Percentiles rank a stretch among this genome's conserved stretches.
These are phyloP conservation scores for Drosophila barbarae DNA, from an alignment of 2,888 invertebrate species.

Conservation along the genomic window DNA sequence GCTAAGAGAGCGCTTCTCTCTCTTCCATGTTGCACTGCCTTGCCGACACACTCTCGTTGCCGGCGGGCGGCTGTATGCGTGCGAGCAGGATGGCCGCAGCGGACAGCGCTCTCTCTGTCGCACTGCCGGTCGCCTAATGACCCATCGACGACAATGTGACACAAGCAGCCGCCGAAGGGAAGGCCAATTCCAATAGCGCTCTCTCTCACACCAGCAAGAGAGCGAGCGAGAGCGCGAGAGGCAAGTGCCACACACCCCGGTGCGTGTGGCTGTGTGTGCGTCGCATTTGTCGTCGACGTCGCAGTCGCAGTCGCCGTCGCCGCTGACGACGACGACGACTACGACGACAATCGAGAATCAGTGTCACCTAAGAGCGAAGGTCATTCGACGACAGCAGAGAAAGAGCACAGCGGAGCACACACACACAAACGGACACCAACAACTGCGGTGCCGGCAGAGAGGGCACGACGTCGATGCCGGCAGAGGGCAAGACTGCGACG, in stretches of 20 bases:
- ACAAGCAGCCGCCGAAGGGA: conserved; percentile 50
- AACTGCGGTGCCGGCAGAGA: background rate
- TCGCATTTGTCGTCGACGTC: conserved; percentile 14
- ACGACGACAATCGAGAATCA: conserved; percentile 67
- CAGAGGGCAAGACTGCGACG: conserved; percentile 27
- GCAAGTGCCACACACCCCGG: conserved; percentile 67
- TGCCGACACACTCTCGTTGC: conserved; percentile 21
- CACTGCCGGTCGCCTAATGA: conserved; percentile 42
- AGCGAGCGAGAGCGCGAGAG: conserved; percentile 29
- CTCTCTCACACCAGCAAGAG: conserved; percentile 30
- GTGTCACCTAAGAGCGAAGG: conserved; percentile 72
- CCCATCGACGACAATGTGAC: conserved; percentile 71
- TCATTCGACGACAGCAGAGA: conserved; percentile 3
- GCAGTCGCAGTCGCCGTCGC: conserved; percentile 1
- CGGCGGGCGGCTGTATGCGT: background rate
- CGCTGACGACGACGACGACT: background rate
- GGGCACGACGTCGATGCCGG: conserved; percentile 5
- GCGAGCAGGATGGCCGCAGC: conserved; percentile 25
- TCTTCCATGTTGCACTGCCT: conserved; percentile 37
- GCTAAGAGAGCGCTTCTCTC: conserved; percentile 1
- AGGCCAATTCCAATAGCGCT: conserved; percentile 64
- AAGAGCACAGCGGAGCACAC: conserved; percentile 7
- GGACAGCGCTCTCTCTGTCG: conserved; percentile 18
- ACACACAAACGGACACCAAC: background rate
- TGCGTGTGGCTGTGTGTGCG: conserved; percentile 9